phyloP scores from a whole-genome alignment of 2,797 vertebrate genomes.

The Anguilla anguilla region DNA sequence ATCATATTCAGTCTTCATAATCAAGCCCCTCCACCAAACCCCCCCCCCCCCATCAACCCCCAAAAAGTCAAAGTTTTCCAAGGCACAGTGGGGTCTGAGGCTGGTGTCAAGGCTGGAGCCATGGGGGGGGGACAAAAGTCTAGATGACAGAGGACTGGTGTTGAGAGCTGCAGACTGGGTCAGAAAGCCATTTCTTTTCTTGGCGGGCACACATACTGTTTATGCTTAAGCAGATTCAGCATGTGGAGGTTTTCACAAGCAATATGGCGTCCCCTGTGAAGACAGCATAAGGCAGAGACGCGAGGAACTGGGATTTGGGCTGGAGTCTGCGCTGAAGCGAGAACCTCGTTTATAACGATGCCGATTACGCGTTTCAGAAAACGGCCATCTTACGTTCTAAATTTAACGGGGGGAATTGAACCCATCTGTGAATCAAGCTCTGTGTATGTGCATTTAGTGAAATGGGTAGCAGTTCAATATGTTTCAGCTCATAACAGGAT shows the following conservation, averaged over 20 bases:
- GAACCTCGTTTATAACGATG: constrained; percentile 24
- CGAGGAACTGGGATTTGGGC: constrained; percentile 35
- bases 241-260: constrained; percentile 52
- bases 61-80: not conserved
- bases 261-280: constrained; percentile 56
- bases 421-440: not conserved
- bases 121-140: not conserved
- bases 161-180: constrained; percentile 16
- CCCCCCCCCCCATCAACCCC: not conserved
- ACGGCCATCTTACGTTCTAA: not conserved
- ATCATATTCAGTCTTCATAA: not conserved
- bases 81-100: not conserved
- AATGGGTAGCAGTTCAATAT: not conserved
- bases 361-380: not conserved
- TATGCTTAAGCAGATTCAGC: constrained; percentile 50
- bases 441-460: not conserved
- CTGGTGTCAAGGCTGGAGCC: not conserved
- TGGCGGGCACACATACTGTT: constrained; percentile 48
- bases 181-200: constrained; percentile 34
- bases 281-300: constrained; percentile 51
- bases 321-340: constrained; percentile 29
- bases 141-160: not conserved
- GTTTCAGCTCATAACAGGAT: not conserved
- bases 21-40: not conserved
- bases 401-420: not conserved